Conservation (phyloP, 30 jellyfish, hydroid and myxozoan species). For the Pseudorhiza aurosa region DNA sequence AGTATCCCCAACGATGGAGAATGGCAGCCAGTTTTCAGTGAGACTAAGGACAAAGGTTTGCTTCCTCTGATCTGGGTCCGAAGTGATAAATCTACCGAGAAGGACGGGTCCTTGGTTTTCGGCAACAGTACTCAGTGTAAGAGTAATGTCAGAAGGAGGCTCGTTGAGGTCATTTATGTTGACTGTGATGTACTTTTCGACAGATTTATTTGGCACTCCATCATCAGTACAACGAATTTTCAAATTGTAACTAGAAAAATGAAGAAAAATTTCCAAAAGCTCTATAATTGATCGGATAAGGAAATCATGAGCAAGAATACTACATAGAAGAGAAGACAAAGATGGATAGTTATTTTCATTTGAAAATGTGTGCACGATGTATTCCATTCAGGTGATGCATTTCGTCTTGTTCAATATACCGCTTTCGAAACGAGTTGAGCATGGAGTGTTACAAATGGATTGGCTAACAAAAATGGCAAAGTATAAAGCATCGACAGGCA, state of each 20-base stretch:
- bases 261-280: no score
- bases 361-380: no score
- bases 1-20: slow-evolving; percentile 5
- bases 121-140: slow-evolving; percentile 40
- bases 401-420: no score
- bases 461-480: no score
- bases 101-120: slow-evolving; percentile 44
- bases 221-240: slow-evolving; percentile 58
- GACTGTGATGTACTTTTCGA: slow-evolving; percentile 35
- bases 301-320: no score
- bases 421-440: no score
- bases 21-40: slow-evolving; percentile 6
- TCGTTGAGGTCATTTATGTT: slow-evolving; percentile 72
- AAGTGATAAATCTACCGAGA: slow-evolving; percentile 59
- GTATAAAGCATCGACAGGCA: no score
- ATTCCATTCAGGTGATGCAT: no score
- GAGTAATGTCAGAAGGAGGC: slow-evolving; percentile 61
- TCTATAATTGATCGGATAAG: no score
- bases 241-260: slow-evolving; percentile 20
- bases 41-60: slow-evolving; percentile 27
- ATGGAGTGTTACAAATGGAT: no score
- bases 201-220: slow-evolving; percentile 65
- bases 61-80: slow-evolving; percentile 62
- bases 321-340: no score
- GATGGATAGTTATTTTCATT: no score